phyloP scores from a whole-genome alignment of 2,113 vertebrate genomes.

The Vulpes ferrilata region DNA sequence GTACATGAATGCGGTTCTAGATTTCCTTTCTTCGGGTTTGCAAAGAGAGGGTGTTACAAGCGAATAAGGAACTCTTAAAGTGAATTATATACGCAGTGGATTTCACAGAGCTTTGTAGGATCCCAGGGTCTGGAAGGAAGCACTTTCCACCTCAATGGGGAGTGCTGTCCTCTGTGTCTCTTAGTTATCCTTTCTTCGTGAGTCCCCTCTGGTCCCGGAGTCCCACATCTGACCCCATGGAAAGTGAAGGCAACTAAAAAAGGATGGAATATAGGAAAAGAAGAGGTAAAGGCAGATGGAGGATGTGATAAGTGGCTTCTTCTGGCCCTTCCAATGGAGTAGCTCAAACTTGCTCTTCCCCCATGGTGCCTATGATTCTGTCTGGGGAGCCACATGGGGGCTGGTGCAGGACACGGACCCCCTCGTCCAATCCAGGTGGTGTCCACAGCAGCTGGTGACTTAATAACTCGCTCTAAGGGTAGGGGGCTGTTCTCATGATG shows the following conservation, averaged over 20 bases:
- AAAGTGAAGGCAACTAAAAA: not conserved
- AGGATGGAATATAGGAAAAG: no score
- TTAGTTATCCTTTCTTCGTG: no score
- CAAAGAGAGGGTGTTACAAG: no score
- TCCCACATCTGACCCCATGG: not conserved
- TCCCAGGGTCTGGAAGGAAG: not conserved
- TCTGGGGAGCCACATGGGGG: not conserved
- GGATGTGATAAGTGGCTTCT: not conserved
- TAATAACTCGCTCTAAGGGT: no score
- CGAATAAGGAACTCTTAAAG: fast-evolving
- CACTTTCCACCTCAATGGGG: fast-evolving
- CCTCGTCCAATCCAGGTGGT: not conserved
- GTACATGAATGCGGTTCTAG: not conserved
- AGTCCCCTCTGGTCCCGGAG: not conserved
- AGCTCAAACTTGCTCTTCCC: not conserved
- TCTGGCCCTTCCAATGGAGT: not conserved
- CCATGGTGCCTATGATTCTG: not conserved
- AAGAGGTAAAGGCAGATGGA: not conserved
- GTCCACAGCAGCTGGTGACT: not conserved
- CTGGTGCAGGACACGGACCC: not conserved
- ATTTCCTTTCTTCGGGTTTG: not conserved
- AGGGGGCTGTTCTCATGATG: not conserved
- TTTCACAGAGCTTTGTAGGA: not conserved
- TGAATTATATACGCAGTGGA: not conserved
- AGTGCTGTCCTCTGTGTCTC: not conserved